Evolutionary conservation across 2,888 invertebrate species (phyloP), one percentile per base, ranked within the genome.

Genomic region (Mylabris sibirica): DNA sequence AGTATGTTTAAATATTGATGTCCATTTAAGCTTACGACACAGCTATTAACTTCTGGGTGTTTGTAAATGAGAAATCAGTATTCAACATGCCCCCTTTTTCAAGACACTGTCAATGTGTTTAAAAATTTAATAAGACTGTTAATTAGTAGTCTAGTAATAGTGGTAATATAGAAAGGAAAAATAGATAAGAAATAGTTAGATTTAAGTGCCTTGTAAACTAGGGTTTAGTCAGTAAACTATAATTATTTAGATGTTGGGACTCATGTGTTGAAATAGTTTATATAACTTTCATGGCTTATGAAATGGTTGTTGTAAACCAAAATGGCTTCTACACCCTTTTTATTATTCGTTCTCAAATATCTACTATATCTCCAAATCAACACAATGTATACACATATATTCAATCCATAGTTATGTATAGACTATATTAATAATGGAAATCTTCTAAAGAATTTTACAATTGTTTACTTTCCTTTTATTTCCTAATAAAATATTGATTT

Each of bases 181-280:
- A 49, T n/a, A 12, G 44, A 38, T 20, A 9, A 53, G 53, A 24
- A 24, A 24, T 9, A 11, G 20, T 22, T 53, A 24, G 53, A 22
- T 53, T 53, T 53, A 53, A 53, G 53, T 8, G 24, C 14, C 22
- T 65, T 67, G 67, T 70, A 65, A 70, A 70, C 35, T 60, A 63
- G 65, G 44, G 65, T 64, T 66, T 61, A 63, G 70, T 60, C 60
- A 65, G 67, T 69, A 65, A 70, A 69, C 53, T 69, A 69, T 76
- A 74, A 76, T 74, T 76, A 76, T 74, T 73, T 74, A 71, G 72
- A 72, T 68, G 66, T 74, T 73, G 61, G 66, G 70, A 69, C 70
- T 72, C 69, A 75, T 75, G 72, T 73, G 72, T 72, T 67, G 64
- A 74, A 71, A 68, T 53, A 69, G 69, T 75, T 74, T 73, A 72